These are phyloP conservation scores for Nycticorax nycticorax DNA, from an alignment of 2,113 vertebrate genomes.

Conservation along the genomic window DNA sequence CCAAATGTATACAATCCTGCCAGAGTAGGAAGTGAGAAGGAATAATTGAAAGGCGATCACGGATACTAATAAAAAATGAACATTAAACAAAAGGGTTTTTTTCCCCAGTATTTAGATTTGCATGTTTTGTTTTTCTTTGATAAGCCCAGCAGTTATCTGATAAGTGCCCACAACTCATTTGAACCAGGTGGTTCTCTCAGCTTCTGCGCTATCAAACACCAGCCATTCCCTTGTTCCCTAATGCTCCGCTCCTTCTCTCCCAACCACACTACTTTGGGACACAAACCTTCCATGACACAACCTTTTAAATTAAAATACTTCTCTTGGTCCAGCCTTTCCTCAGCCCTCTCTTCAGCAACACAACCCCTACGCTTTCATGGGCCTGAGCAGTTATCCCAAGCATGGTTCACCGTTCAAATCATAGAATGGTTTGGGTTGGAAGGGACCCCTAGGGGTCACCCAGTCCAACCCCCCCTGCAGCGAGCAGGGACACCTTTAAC, in stretches of 20 bases:
- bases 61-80: accelerated
- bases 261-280: accelerated
- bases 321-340: accelerated
- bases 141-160: neutral
- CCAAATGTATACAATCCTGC: neutral
- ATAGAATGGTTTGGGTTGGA: too few species aligned
- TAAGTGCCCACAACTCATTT: neutral
- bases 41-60: neutral
- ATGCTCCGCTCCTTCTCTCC: accelerated
- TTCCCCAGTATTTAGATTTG: neutral
- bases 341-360: accelerated
- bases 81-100: accelerated
- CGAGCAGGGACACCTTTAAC: too few species aligned
- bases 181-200: neutral
- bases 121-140: neutral
- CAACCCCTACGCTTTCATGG: accelerated
- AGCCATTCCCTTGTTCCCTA: too few species aligned
- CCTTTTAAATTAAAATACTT: neutral
- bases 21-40: neutral
- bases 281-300: neutral
- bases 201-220: neutral
- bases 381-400: neutral
- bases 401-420: accelerated
- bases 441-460: too few species aligned
- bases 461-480: too few species aligned